A percentile compares a stretch with the other conserved stretches of the same genome.
Evolutionary conservation across 1,140 invertebrate species (phyloP).

Genomic region (Homalodisca vitripennis): DNA sequence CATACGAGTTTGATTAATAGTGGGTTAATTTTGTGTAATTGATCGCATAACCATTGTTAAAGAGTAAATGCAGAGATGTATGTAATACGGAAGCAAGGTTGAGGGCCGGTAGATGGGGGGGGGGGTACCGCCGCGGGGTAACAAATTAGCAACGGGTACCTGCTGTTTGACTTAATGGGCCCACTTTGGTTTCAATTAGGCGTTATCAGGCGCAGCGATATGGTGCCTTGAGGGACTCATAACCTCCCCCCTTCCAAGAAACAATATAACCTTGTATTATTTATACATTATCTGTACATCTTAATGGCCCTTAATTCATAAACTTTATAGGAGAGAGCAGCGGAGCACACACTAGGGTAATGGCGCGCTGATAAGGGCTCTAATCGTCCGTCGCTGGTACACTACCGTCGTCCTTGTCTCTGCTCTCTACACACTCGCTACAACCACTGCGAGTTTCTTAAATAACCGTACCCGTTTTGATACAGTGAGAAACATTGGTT

Average conservation of each 20-base stretch:
- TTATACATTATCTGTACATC: slow-evolving; percentile 22
- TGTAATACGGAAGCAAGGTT: not conserved
- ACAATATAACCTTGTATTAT: slow-evolving; percentile 19
- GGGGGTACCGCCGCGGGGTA: not conserved
- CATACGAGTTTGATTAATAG: too few species aligned
- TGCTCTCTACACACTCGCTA: too few species aligned
- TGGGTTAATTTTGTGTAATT: too few species aligned
- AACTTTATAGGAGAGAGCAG: slow-evolving; percentile 20
- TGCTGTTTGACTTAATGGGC: slow-evolving; percentile 12
- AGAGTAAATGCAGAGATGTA: too few species aligned
- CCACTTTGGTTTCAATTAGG: slow-evolving; percentile 19
- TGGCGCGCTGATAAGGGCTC: slow-evolving; percentile 3
- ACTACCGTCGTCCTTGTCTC: not conserved
- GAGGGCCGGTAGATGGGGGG: not conserved
- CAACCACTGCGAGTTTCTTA: too few species aligned
- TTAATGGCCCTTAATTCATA: slow-evolving; percentile 20
- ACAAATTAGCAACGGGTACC: slow-evolving; percentile 8
- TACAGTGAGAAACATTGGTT: too few species aligned
- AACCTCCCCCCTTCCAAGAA: slow-evolving; percentile 12
- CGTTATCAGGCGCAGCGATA: slow-evolving; percentile 3
- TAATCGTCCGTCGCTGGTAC: too few species aligned
- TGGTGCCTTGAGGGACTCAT: slow-evolving; percentile 1
- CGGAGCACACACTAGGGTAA: slow-evolving; percentile 1
- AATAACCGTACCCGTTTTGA: too few species aligned
- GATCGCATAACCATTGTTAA: too few species aligned